A percentile compares a stretch with the other conserved stretches of the same genome.
Conservation (phyloP, 53 echinoderm and acorn worm species). For the Paracentrotus lividus region DNA sequence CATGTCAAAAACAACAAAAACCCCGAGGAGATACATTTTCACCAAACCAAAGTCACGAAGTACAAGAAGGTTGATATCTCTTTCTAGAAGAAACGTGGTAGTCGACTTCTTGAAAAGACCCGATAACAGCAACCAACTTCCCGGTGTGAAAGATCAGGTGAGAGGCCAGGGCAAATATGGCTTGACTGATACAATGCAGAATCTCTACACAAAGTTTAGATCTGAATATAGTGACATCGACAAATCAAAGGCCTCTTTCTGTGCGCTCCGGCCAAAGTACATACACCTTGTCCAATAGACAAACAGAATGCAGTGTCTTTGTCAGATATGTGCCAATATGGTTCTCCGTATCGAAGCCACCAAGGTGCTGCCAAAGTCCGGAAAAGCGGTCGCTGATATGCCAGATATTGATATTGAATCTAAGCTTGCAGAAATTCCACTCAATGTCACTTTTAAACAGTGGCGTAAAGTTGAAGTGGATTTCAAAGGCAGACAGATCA, state of each 20-base stretch:
- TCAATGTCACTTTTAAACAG: slow-evolving; percentile 35
- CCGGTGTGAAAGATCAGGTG: slow-evolving; percentile 54
- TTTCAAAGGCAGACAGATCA: slow-evolving; percentile 22
- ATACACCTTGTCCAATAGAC: slow-evolving; percentile 44
- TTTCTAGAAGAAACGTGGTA: slow-evolving; percentile 20
- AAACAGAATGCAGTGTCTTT: slow-evolving; percentile 59
- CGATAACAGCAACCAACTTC: slow-evolving; percentile 38
- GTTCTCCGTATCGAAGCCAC: slow-evolving; percentile 16
- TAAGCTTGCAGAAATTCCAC: slow-evolving; percentile 39
- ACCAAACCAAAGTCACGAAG: slow-evolving; percentile 12
- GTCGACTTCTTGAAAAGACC: slow-evolving; percentile 46
- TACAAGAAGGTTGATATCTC: slow-evolving; percentile 47
- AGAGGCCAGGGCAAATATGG: slow-evolving; percentile 53
- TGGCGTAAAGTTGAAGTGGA: slow-evolving; percentile 3
- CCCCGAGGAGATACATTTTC: not conserved
- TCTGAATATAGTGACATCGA: slow-evolving; percentile 5
- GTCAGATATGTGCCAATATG: slow-evolving; percentile 64
- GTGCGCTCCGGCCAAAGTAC: not conserved
- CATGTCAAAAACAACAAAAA: not conserved
- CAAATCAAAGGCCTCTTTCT: not conserved
- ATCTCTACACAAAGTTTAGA: slow-evolving; percentile 51
- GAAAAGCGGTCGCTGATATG: slow-evolving; percentile 10
- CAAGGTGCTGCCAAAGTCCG: slow-evolving; percentile 44
- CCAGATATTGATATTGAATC: not conserved
- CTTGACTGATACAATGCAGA: slow-evolving; percentile 55